phyloP scores from a whole-genome alignment of 2,113 vertebrate genomes.

The Dromaius novaehollandiae region DNA sequence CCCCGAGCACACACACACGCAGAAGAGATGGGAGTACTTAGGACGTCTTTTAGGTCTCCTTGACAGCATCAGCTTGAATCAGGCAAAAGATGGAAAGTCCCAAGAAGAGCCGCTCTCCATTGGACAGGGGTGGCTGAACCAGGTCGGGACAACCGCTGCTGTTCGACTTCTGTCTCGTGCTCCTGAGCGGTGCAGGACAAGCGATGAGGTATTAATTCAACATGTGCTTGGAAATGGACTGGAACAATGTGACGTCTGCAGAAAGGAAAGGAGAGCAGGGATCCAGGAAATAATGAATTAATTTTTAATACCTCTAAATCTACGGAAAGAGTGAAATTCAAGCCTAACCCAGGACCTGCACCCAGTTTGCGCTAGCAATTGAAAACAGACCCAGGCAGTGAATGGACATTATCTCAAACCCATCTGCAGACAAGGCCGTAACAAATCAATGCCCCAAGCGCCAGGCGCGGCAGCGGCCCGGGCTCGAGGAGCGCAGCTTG shows the following conservation, averaged over 20 bases:
- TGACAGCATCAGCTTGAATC: neutral
- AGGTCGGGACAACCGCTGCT: too few relatives aligned
- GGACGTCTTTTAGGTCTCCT: neutral
- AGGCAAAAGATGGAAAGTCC: neutral
- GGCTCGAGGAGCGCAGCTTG: accelerated
- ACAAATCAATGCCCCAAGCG: accelerated
- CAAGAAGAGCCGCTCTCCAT: accelerated
- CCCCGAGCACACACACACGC: too few relatives aligned
- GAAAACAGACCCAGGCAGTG: accelerated
- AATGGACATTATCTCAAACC: neutral
- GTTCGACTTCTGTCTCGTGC: accelerated
- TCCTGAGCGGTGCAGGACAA: accelerated
- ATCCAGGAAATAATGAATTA: too few relatives aligned
- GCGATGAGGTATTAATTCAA: neutral
- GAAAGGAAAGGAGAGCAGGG: accelerated
- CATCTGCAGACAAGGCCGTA: neutral
- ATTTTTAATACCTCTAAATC: neutral
- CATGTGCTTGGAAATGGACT: accelerated
- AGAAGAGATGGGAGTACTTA: too few relatives aligned
- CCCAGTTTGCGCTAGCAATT: neutral
- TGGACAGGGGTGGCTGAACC: neutral
- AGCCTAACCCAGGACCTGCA: neutral
- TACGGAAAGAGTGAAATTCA: neutral
- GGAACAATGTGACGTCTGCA: accelerated
- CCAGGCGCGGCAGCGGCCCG: too few relatives aligned